Evolutionary conservation across 2,113 vertebrate genomes (phyloP).

Genomic region (Nothocercus julius): DNA sequence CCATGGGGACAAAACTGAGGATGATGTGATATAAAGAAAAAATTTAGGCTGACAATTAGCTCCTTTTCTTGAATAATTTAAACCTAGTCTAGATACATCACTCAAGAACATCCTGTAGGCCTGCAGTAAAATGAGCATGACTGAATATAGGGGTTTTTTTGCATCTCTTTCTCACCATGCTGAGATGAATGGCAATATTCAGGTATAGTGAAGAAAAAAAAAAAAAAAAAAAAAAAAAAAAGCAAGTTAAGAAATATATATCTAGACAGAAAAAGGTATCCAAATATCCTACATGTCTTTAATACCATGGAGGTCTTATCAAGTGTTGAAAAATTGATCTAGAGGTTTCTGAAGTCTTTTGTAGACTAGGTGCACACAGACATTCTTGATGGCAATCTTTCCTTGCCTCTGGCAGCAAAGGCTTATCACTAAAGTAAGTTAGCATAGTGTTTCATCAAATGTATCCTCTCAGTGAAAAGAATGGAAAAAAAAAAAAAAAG

Average conservation of each 20-base stretch:
- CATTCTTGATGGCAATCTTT: not conserved
- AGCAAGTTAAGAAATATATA: not conserved
- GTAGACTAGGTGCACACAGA: not conserved
- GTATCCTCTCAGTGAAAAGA: not conserved
- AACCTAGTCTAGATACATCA: not conserved
- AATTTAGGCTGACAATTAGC: not conserved
- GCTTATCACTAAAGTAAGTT: not conserved
- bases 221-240: not conserved
- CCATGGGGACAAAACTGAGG: not conserved
- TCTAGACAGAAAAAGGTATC: not conserved
- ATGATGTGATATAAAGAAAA: not conserved
- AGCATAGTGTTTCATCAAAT: not conserved
- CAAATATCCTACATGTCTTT: not conserved
- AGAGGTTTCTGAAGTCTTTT: not conserved
- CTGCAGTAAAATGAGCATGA: not conserved
- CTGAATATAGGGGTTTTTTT: not conserved
- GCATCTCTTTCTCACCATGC: not conserved
- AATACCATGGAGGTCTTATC: not conserved
- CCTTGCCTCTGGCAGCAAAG: not conserved
- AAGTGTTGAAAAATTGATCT: not conserved
- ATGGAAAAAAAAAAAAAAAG: not conserved
- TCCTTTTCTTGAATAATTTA: slow-evolving; percentile 22
- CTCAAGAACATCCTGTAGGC: not conserved
- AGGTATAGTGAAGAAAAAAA: not conserved
- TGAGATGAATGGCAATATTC: not conserved